phyloP scores from a whole-genome alignment of 2,888 invertebrate genomes.

The Sphaerophoria rueppellii region DNA sequence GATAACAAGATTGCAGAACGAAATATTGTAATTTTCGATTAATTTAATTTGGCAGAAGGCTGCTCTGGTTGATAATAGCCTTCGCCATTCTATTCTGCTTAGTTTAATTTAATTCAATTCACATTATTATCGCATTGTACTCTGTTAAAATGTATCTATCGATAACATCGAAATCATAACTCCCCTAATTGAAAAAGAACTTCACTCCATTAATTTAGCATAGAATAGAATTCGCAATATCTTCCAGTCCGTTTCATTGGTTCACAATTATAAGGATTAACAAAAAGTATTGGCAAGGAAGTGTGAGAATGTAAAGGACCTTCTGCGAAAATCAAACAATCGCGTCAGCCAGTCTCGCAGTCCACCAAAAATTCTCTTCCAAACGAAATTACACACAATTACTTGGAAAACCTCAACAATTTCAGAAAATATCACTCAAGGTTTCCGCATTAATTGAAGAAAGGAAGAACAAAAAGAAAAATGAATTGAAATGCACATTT shows the following conservation, averaged over 20 bases:
- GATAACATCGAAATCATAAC: not conserved
- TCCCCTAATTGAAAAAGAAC: not conserved
- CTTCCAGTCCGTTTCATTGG: slow-evolving; percentile 43
- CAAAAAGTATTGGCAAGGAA: not conserved
- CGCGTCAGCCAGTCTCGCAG: not conserved
- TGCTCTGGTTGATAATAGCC: too few species aligned
- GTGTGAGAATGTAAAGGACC: slow-evolving; percentile 5
- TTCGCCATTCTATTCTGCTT: too few species aligned
- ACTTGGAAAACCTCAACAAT: slow-evolving; percentile 23
- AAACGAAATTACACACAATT: slow-evolving; percentile 17
- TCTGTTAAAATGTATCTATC: not conserved
- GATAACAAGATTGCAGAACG: too few species aligned
- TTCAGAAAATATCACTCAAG: slow-evolving; percentile 19
- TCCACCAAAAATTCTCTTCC: not conserved
- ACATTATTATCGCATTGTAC: not conserved
- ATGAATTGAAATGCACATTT: slow-evolving; percentile 13
- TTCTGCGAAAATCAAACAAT: not conserved
- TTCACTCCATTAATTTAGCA: slow-evolving; percentile 42
- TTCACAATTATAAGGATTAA: not conserved
- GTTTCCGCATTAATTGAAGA: slow-evolving; percentile 46
- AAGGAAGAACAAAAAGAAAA: not conserved
- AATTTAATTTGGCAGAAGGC: too few species aligned
- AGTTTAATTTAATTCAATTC: not conserved
- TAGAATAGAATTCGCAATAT: slow-evolving; percentile 45
- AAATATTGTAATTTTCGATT: too few species aligned